A percentile compares a stretch with the other conserved stretches of the same genome.
Evolutionary conservation across 2,113 vertebrate species (phyloP).

Genomic region (Dasyornis broadbenti): DNA sequence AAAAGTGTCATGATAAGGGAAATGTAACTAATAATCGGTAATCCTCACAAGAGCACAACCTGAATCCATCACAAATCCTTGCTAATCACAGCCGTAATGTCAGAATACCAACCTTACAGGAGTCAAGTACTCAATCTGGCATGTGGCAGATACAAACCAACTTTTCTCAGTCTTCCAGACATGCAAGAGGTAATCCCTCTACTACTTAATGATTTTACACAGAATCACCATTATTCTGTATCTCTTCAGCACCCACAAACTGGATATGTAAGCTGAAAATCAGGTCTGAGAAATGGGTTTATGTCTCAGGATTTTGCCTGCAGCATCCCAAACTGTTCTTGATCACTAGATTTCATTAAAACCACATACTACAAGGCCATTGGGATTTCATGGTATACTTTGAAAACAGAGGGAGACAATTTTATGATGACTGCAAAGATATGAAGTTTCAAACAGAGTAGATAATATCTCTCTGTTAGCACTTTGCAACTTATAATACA

Average conservation of each 20-base stretch:
- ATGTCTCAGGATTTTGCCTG: not conserved
- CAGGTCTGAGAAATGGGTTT: not conserved
- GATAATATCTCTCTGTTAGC: not conserved
- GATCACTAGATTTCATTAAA: not conserved
- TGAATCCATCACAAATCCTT: not conserved
- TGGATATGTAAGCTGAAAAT: not conserved
- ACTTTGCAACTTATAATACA: not conserved
- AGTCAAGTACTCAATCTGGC: not conserved
- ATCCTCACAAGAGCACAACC: not conserved
- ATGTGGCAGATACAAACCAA: not conserved
- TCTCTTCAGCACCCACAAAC: not conserved
- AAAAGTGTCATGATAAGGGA: not conserved
- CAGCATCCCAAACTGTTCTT: not conserved
- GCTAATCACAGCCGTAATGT: not conserved
- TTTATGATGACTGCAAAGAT: not conserved
- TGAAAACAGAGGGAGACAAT: not conserved
- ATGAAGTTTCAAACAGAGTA: not conserved
- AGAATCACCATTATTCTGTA: not conserved
- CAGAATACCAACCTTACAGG: not conserved
- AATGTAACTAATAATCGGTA: not conserved
- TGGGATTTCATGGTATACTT: not conserved
- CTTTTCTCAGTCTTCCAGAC: not conserved
- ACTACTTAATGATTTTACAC: not conserved
- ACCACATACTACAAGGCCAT: not conserved
- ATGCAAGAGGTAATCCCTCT: not conserved